These are phyloP conservation scores for Enteromius viviparus DNA, from an alignment of 2,797 vertebrate species.

Conservation along the genomic window DNA sequence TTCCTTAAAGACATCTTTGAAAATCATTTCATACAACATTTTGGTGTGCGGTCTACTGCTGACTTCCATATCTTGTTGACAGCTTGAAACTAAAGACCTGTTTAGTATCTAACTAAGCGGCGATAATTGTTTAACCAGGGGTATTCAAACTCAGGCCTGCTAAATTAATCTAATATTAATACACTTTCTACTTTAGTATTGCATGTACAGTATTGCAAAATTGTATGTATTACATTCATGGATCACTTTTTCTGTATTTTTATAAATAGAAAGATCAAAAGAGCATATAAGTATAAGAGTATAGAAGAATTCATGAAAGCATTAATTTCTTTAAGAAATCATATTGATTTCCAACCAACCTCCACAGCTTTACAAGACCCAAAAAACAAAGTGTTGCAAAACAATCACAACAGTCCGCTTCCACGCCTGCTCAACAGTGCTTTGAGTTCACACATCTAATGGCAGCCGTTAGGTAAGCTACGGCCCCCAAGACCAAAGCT, in stretches of 20 bases:
- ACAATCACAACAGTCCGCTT: constrained; percentile 56
- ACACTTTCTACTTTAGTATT: not conserved
- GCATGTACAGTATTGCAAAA: not conserved
- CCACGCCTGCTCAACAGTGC: constrained; percentile 51
- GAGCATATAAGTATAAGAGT: not conserved
- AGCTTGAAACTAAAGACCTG: constrained; percentile 14
- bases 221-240: not conserved
- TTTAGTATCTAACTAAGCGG: not conserved
- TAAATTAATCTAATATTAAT: not conserved
- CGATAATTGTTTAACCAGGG: not conserved
- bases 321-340: not conserved
- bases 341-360: constrained; percentile 39
- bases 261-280: not conserved
- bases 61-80: not conserved
- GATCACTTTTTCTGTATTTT: not conserved
- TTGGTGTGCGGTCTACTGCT: not conserved
- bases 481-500: constrained; percentile 57
- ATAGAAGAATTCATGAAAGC: not conserved
- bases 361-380: constrained; percentile 49
- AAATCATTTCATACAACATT: not conserved
- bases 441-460: constrained; percentile 63
- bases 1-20: constrained; percentile 1
- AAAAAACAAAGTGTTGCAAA: constrained; percentile 58
- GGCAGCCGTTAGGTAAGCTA: constrained; percentile 57
- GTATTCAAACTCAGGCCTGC: not conserved